These are phyloP conservation scores for Lerema accius DNA, from an alignment of 1,140 invertebrate genomes.

Conservation along the genomic window DNA sequence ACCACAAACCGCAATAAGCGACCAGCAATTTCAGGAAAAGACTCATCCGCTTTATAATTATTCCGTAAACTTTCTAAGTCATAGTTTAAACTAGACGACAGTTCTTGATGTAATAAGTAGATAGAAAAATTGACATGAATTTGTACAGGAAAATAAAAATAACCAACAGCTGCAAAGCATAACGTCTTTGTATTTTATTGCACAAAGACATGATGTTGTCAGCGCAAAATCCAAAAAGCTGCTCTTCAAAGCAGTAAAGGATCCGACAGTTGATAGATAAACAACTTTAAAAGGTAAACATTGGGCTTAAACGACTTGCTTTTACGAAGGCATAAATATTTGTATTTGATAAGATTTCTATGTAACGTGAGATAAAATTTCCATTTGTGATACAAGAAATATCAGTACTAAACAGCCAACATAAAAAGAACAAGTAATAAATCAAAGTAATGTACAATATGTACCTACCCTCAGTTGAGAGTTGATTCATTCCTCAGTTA, in stretches of 20 bases:
- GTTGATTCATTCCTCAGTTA: no score
- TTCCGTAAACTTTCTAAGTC: conserved; percentile 7
- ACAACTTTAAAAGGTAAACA: conserved; percentile 13
- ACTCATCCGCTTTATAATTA: conserved; percentile 2
- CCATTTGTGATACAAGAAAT: background rate
- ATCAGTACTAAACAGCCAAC: no score
- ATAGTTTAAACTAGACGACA: conserved; percentile 9
- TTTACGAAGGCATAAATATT: conserved; percentile 15
- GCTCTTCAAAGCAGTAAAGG: conserved; percentile 2
- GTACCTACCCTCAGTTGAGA: no score
- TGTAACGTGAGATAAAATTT: background rate
- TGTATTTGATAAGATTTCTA: conserved; percentile 15
- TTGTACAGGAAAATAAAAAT: conserved; percentile 37
- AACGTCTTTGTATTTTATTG: conserved; percentile 32
- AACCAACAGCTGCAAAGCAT: conserved; percentile 42
- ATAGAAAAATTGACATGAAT: no score
- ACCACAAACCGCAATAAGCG: conserved; percentile 30
- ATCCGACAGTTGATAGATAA: conserved; percentile 5
- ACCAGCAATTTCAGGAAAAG: conserved; percentile 21
- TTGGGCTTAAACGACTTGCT: conserved; percentile 2
- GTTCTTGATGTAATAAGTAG: conserved; percentile 6
- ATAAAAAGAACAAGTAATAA: no score
- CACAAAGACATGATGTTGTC: conserved; percentile 19
- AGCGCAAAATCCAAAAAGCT: conserved; percentile 24
- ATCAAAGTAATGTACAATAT: no score